Base-by-base conservation (phyloP, 2,888 invertebrate genomes). In the Dasypolia templi region DNA sequence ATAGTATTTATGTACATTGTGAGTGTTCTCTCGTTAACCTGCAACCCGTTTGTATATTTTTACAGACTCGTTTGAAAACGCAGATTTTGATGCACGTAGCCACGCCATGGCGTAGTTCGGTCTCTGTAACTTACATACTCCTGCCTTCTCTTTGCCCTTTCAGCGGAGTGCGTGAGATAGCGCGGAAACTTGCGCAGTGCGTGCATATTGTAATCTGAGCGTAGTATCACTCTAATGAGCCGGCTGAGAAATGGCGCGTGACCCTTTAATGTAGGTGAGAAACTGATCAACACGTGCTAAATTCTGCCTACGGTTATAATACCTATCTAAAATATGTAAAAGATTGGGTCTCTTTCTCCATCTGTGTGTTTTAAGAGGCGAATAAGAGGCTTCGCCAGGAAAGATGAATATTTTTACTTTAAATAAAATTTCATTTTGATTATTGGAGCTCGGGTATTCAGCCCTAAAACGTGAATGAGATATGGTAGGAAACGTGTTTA, bases 131-230 rank as follows among this genome's bases (percentile, higher is more conserved):
- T 5, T 49, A 32, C 1, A 14, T 79, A 35, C 72, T 79, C 79
- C 22, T 14, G 26, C 6, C 6, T 11, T 9, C n/a, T n/a, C 58
- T 14, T n/a, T 67, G 72, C 79, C 67, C 82, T 77, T 65, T 56
- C 55, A 44, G 77, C 19, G 0, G 17, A 22, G 59, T 65, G 73
- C 83, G 74, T 66, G 58, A 75, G 83, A 74, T 66, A 73, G 61
- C 44, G 51, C 51, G 51, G 63, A 32, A 67, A 44, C 53, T 35
- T n/a, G 53, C 65, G 9, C 51, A 29, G 42, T 59, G 74, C 80
- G 68, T 74, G 74, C 67, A n/a, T 32, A 35, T 32, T 22, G 62
- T 59, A 63, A 83, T 63, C 79, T 58, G 55, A 29, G 56, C 35
- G 39, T 69, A 73, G 49, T 78, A 69, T 72, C 72, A 53, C 59